These are phyloP conservation scores for Megaceryle maxima DNA, from an alignment of 2,113 vertebrate genomes.

Conservation along the genomic window DNA sequence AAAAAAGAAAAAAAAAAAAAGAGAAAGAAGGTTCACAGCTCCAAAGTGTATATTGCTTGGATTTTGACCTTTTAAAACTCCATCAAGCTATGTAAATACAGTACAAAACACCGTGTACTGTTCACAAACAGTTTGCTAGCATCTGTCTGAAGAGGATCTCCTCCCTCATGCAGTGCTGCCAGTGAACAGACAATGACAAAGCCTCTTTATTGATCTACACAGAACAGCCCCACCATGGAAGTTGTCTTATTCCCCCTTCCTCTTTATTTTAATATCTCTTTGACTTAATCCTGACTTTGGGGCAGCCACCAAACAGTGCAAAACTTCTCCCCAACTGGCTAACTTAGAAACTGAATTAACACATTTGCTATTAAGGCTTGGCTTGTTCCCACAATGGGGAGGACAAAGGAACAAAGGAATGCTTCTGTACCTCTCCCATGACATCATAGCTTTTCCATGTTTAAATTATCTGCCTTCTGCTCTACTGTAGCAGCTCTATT, in stretches of 20 bases:
- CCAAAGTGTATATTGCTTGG: slow-evolving; percentile 35
- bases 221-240: background rate
- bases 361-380: background rate
- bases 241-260: background rate
- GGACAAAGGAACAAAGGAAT: slow-evolving; percentile 18
- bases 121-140: slow-evolving; percentile 45
- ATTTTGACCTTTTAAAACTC: slow-evolving; percentile 76
- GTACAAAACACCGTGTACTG: slow-evolving; percentile 54
- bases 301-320: background rate
- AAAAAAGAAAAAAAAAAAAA: background rate
- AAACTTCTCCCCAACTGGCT: background rate
- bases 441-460: background rate
- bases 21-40: slow-evolving; percentile 15
- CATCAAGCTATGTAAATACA: slow-evolving; percentile 78
- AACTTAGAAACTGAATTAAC: background rate
- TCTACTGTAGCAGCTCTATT: slow-evolving; percentile 17
- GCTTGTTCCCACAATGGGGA: background rate
- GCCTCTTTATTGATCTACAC: slow-evolving; percentile 30
- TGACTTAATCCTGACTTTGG: background rate
- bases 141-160: slow-evolving; percentile 21
- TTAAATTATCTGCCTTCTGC: slow-evolving; percentile 36
- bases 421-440: background rate
- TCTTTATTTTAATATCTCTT: background rate
- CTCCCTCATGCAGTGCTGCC: background rate
- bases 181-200: background rate